These are phyloP conservation scores for Apeltes quadracus DNA, from an alignment of 2,113 vertebrate genomes.

Conservation along the genomic window DNA sequence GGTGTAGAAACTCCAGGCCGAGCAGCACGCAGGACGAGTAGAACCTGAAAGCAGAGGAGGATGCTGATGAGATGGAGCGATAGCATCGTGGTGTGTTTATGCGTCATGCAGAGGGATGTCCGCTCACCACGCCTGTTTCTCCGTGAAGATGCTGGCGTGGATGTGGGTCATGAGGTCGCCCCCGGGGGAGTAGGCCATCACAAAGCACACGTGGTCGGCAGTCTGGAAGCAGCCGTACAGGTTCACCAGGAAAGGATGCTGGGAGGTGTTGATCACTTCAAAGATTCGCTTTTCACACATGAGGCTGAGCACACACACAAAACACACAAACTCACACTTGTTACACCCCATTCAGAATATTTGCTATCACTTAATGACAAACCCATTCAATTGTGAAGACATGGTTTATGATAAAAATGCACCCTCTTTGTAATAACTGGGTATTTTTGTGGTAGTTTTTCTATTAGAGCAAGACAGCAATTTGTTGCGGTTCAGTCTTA, in stretches of 20 bases:
- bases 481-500: background rate
- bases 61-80: background rate
- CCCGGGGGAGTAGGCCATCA: slow-evolving; percentile 92
- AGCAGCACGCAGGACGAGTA: slow-evolving; percentile 92
- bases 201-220: slow-evolving; percentile 89
- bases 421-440: background rate
- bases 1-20: slow-evolving; percentile 93
- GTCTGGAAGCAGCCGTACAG: slow-evolving; percentile 95
- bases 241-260: slow-evolving; percentile 93
- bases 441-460: background rate
- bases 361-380: background rate
- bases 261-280: slow-evolving; percentile 85
- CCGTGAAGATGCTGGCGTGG: slow-evolving; percentile 87
- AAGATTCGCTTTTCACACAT: slow-evolving; percentile 95
- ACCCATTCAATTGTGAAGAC: background rate
- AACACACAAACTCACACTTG: background rate
- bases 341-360: background rate
- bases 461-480: background rate
- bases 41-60: slow-evolving; percentile 81
- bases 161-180: slow-evolving; percentile 98
- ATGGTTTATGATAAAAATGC: background rate
- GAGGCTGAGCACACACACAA: slow-evolving; percentile 80
- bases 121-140: slow-evolving; percentile 84
- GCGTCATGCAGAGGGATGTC: slow-evolving; percentile 22
- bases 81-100: background rate